Conservation (phyloP, 1,140 invertebrate species). For the Drosophila mayri region DNA sequence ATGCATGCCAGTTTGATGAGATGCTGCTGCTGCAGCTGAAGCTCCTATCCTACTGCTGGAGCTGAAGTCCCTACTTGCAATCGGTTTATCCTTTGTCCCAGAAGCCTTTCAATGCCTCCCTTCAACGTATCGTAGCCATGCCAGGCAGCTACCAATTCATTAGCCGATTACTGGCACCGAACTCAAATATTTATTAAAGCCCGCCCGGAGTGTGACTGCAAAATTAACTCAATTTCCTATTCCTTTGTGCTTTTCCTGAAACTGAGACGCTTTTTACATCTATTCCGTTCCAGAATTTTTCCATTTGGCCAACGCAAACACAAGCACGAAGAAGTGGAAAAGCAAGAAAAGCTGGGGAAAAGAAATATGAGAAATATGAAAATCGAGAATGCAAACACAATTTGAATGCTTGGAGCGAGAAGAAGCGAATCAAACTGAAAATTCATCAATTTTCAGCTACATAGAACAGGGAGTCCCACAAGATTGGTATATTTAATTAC, state of each 20-base stretch:
- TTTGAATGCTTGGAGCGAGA: slow-evolving; percentile 44
- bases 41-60: neutral
- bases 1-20: slow-evolving; percentile 54
- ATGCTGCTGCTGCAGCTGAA: slow-evolving; percentile 3
- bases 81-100: slow-evolving; percentile 31
- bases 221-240: slow-evolving; percentile 47
- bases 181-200: slow-evolving; percentile 45
- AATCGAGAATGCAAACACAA: slow-evolving; percentile 55
- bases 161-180: slow-evolving; percentile 31
- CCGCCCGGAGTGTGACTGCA: slow-evolving; percentile 37
- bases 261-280: slow-evolving; percentile 36
- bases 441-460: slow-evolving; percentile 43
- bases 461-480: neutral
- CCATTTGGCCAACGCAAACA: slow-evolving; percentile 47
- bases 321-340: neutral
- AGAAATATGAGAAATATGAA: slow-evolving; percentile 50
- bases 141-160: slow-evolving; percentile 25
- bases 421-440: slow-evolving; percentile 41
- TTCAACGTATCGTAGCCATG: neutral
- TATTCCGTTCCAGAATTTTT: slow-evolving; percentile 21
- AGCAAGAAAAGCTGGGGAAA: slow-evolving; percentile 1
- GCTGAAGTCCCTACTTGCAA: slow-evolving; percentile 25
- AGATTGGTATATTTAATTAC: slow-evolving; percentile 36
- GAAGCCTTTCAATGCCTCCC: slow-evolving; percentile 19
- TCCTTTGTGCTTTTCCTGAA: slow-evolving; percentile 36